phyloP scores from a whole-genome alignment of 2,888 invertebrate genomes.

The Phragmatobia fuliginosa region DNA sequence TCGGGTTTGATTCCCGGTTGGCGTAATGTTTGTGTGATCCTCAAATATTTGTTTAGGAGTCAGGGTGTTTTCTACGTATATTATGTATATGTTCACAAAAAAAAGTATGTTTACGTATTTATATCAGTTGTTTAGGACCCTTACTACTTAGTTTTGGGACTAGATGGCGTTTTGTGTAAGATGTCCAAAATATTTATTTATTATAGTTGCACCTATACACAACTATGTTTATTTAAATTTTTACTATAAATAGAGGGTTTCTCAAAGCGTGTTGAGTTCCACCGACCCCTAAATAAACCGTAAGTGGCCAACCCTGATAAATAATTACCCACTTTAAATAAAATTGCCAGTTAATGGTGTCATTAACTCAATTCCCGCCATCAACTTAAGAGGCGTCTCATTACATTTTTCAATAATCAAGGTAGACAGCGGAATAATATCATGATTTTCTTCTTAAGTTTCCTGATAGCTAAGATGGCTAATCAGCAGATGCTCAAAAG shows the following conservation, averaged over 20 bases:
- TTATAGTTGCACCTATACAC: background rate
- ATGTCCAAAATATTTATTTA: too few relatives aligned
- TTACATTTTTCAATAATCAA: conserved; percentile 10
- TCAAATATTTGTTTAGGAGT: too few relatives aligned
- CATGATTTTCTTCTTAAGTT: background rate
- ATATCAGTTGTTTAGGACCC: too few relatives aligned
- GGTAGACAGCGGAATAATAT: background rate
- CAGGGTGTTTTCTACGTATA: too few relatives aligned
- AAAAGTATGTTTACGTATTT: too few relatives aligned
- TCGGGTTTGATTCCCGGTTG: too few relatives aligned
- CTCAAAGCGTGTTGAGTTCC: background rate
- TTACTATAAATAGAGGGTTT: background rate
- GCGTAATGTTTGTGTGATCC: too few relatives aligned
- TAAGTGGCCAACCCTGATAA: conserved; percentile 16
- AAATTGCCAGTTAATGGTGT: conserved; percentile 27
- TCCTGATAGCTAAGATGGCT: background rate
- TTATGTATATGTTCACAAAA: too few relatives aligned
- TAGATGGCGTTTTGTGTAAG: too few relatives aligned
- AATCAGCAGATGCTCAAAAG: too few relatives aligned
- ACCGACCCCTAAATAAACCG: background rate
- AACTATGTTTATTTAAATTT: background rate
- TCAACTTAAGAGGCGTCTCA: conserved; percentile 17
- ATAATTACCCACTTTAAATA: conserved; percentile 24
- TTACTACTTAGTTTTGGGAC: too few relatives aligned
- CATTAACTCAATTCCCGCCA: conserved; percentile 23